Base-by-base conservation (phyloP, 2,797 vertebrate species). In the Anas bernieri region DNA sequence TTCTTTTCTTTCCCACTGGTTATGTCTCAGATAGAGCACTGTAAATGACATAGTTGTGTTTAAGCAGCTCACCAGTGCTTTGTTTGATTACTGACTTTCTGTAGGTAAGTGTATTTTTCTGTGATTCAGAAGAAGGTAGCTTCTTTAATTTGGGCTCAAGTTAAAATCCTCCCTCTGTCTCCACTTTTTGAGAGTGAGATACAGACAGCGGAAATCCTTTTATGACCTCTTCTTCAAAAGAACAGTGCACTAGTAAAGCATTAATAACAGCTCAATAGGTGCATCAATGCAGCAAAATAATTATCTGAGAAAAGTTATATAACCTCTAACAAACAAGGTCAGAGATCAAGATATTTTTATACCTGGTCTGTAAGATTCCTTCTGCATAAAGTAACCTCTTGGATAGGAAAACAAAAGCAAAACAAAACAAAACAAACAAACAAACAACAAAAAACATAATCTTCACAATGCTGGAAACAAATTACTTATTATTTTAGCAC, bases 251-350 rank as follows among this genome's bases (percentile, higher is more conserved):
- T 69, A 79, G 23, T 25, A 45, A 81, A 79, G 39, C 55, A 55
- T 48, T 89, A 90, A 83, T 63, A 90, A 80, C 66, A 88, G 75
- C 28, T 93, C 58, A 69, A 70, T 86, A 90, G 11, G 4, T 86
- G 69, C 62, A 91, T 89, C 69, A 93, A 59, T 83, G 85, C 25
- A 92, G 68, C n/a, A 81, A 72, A 92, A 72, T 50, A 85, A 80
- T 94, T 95, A 78, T 46, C n/a, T 86, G 54, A 30, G 25, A 8
- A 56, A 90, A 69, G 61, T 83, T 95, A 82, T 9, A 46, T 83
- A 93, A 86, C 17, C 30, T 30, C 43, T 28, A 69, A 73, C 20
- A 73, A 88, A 91, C 52, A 80, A 88, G 45, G 54, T 86, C 82
- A 91, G 78, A 93, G 33, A 78, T 78, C 28, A 50, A 41, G 48